A percentile compares a stretch with the other conserved stretches of the same genome.
These are phyloP conservation scores for Cheilosia vulpina DNA, from an alignment of 2,888 invertebrate genomes.

Conservation along the genomic window DNA sequence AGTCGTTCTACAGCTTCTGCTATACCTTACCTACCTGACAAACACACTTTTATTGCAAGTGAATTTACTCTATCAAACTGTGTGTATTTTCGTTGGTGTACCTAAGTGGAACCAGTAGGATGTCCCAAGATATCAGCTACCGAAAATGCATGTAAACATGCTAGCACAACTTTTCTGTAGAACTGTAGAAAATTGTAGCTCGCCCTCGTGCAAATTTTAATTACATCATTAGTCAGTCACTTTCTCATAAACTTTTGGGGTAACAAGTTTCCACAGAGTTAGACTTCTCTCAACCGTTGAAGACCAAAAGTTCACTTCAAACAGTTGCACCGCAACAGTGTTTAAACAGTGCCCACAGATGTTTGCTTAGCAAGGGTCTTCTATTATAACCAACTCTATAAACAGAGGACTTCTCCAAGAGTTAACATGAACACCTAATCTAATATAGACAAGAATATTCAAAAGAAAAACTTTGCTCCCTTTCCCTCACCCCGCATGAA, in stretches of 20 bases:
- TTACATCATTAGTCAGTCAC: slow-evolving; percentile 11
- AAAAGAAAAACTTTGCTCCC: slow-evolving; percentile 13
- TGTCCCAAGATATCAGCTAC: neutral
- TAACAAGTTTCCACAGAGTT: neutral
- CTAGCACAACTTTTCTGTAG: neutral
- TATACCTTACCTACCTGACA: too few relatives aligned
- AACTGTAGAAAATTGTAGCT: neutral
- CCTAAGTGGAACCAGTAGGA: too few relatives aligned
- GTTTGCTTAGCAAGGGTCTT: slow-evolving; percentile 1
- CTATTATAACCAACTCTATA: slow-evolving; percentile 12
- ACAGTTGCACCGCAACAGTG: slow-evolving; percentile 2
- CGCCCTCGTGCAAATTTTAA: neutral
- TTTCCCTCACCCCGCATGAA: neutral
- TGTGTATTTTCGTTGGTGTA: too few relatives aligned
- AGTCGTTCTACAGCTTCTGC: too few relatives aligned
- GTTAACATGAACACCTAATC: slow-evolving; percentile 16
- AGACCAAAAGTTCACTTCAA: slow-evolving; percentile 7
- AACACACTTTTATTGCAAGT: too few relatives aligned
- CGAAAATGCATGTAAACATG: neutral
- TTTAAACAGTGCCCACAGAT: slow-evolving; percentile 17
- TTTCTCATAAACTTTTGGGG: slow-evolving; percentile 1
- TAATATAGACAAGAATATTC: neutral
- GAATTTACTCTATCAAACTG: too few relatives aligned
- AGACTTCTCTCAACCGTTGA: neutral
- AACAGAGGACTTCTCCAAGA: neutral